Base-by-base conservation (phyloP, 2,888 invertebrate species). In the Drosophila yooni region DNA sequence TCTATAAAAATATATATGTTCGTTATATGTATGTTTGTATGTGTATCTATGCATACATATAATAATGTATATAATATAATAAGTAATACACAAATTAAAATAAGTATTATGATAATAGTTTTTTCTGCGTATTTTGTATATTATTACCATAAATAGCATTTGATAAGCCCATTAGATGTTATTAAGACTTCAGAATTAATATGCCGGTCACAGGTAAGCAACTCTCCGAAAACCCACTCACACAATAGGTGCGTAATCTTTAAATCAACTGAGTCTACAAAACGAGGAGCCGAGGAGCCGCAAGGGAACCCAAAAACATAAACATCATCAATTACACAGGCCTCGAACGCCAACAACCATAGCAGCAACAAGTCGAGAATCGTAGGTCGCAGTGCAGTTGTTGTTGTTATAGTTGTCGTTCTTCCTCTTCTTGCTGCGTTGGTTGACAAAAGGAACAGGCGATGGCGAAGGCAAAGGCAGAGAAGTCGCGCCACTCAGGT, bases 181-280 rank as follows among this genome's bases (percentile, higher is more conserved):
- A 85, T 85, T 74, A 89, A 90, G 85, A 76, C 84, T 57, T 86
- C 70, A 58, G 51, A 71, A 90, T 90, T 89, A 81, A 76, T 79
- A 90, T 85, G 75, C 89, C 67, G 59, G 68, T 74, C 91, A 89
- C 89, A 78, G 33, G 52, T 60, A 70, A 18, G 33, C 59, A 57
- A 36, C 54, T 76, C 74, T 62, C 38, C 51, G 52, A 80, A 80
- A 83, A 83, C 88, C 91, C 89, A 85, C 56, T 27, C 85, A 81
- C 83, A 82, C 74, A 89, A 89, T 70, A 83, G 85, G 91, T 89
- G 91, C 89, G 79, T 89, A 90, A 86, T 90, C 91, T 87, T 71
- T 73, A 87, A 83, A 87, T 90, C 85, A 90, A 83, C 87, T 68
- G 70, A 67, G 63, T 48, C 58, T 50, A 71, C 75, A 71, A 64